Base-by-base conservation (phyloP, 2,113 vertebrate genomes). In the Toxotes jaculatrix region DNA sequence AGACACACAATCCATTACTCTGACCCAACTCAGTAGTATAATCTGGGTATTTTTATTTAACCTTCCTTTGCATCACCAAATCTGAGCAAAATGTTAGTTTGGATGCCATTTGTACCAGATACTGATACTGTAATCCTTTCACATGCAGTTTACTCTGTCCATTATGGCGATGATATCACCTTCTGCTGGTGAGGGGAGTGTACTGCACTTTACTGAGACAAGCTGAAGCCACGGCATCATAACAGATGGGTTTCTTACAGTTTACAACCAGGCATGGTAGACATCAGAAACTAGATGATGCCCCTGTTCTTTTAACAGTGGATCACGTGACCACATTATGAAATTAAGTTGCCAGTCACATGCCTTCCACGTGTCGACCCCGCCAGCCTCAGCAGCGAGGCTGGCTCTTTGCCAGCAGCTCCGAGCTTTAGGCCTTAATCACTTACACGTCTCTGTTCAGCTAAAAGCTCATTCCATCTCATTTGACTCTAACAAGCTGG, bases 391-490 rank as follows among this genome's bases (percentile, higher is more conserved):
- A 63, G 78, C 83, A 77, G 81, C 4, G 32, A 57, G 68, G 67
- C 59, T 90, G 86, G 88, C 79, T 38, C 17, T 10, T 9, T 14
- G 88, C 90, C 92, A 90, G 61, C 75, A 16, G 71, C 84, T 76
- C 83, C 47, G 38, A 85, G 90, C 89, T 90, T 83, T 76, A 84
- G 89, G 85, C 91, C 88, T 85, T 90, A 92, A 94, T 91, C 89
- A 85, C 89, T 84, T 82, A 85, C 69, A 74, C 65, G 77, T 89
- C 77, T 88, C 86, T 67, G 82, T 90, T 92, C 85, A 73, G 75
- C 86, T 53, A 80, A 90, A 92, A 92, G 85, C 91, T 89, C 79
- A 88, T 92, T 92, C 80, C 83, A 75, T 91, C 88, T 93, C 84
- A 86, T 93, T 91, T 88, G 83, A 89, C 80, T 91, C 86, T 73